Base-by-base conservation (phyloP, 2,888 invertebrate genomes). In the Epicampocera succincta region DNA sequence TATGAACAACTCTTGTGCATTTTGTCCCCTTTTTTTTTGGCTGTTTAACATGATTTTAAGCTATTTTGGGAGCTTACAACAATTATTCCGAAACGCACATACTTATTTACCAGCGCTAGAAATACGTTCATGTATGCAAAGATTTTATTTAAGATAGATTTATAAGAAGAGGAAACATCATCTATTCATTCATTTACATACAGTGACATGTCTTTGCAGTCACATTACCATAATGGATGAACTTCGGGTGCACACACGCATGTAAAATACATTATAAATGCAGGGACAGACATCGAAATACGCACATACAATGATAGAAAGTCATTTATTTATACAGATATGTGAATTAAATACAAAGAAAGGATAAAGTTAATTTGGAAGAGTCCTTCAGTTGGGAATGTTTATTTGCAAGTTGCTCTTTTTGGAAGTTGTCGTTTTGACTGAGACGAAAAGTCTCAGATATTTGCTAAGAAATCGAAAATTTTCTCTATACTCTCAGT, bases 151-250 rank as follows among this genome's bases (percentile, higher is more conserved):
- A 38, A 52, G 17, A 54, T 63, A 56, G 6, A 19, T 63, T 15
- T 33, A 46, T 46, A 74, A 65, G 38, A 48, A 66, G 46, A 44
- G 50, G 48, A 56, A 63, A 56, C 63, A 71, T 48, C 46, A 76
- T 77, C 63, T 48, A 56, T 69, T 54, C 69, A 66, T 65, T 72
- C 50, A 72, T 78, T 72, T 78, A 12, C 72, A 50, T 60, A 78
- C 58, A 71, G 50, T 66, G 78, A 65, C 72, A 78, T 80, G 83
- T 71, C 40, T 65, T 83, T 63, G 56, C 68, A 80, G 60, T 77
- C 80, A 77, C 87, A 88, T 88, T 88, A 86, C 85, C 85, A 88
- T 88, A 88, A 88, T 88, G 85, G 86, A 88, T 88, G 88, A 87
- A 86, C 86, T 88, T 85, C 84, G 85, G 85, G 54, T 85, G 87